Percentiles rank a stretch among this genome's conserved stretches.
phyloP scores from a whole-genome alignment of 2,113 vertebrate genomes.

The Diglossa brunneiventris region DNA sequence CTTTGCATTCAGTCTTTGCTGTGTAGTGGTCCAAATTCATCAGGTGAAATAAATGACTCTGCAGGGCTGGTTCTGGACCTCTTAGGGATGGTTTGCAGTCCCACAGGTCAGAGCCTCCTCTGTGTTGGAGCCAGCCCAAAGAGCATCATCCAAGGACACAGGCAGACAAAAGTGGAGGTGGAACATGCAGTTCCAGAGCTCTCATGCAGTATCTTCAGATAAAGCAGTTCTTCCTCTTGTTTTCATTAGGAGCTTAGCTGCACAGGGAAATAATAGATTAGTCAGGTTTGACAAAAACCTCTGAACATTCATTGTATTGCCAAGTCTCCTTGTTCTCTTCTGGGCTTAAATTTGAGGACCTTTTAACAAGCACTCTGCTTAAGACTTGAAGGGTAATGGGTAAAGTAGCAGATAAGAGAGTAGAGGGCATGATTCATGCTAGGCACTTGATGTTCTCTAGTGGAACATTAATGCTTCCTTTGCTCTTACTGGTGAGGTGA shows the following conservation, averaged over 20 bases:
- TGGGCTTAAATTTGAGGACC: conserved; percentile 41
- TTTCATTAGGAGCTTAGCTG: conserved; percentile 46
- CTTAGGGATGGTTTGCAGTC: background rate
- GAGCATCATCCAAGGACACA: background rate
- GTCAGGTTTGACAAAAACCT: conserved; percentile 58
- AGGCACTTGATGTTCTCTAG: background rate
- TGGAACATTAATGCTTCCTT: background rate
- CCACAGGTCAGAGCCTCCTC: background rate
- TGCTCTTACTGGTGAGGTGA: background rate
- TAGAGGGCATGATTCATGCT: background rate
- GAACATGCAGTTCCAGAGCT: background rate
- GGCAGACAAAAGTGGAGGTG: background rate
- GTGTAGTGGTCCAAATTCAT: background rate
- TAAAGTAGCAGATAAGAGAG: conserved; percentile 2
- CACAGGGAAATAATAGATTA: conserved; percentile 55
- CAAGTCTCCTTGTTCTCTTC: conserved; percentile 60
- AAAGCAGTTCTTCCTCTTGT: background rate
- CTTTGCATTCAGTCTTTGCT: background rate
- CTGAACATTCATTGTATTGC: conserved; percentile 44
- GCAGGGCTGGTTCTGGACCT: background rate
- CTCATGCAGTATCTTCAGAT: background rate
- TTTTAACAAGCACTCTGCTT: conserved; percentile 55
- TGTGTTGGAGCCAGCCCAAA: background rate
- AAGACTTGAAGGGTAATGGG: conserved; percentile 2
- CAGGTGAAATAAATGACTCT: background rate